phyloP scores from a whole-genome alignment of 35 echinoderm and acorn worm genomes.

The Ophioderma brevispina region DNA sequence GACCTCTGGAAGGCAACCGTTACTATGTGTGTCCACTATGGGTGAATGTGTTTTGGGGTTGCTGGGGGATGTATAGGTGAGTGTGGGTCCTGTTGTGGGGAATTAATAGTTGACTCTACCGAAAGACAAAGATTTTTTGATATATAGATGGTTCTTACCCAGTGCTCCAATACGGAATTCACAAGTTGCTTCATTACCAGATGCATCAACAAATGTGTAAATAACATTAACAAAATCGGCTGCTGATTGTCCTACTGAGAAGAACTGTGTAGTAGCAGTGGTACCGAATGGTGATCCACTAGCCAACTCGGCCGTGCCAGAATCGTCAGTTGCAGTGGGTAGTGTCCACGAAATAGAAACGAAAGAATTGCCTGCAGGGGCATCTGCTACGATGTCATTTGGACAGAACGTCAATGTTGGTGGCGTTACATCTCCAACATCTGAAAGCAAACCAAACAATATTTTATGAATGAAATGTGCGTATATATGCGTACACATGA shows the following conservation, averaged over 20 bases:
- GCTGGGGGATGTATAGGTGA: too few relatives aligned
- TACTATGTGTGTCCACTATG: too few relatives aligned
- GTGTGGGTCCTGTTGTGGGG: too few relatives aligned
- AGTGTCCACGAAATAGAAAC: background rate
- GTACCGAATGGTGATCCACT: background rate
- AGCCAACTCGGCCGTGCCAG: background rate
- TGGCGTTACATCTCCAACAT: background rate
- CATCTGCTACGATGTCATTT: background rate
- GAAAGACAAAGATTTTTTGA: too few relatives aligned
- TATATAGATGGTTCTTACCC: too few relatives aligned
- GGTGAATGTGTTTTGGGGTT: too few relatives aligned
- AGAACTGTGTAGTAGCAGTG: background rate
- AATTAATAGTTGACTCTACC: too few relatives aligned
- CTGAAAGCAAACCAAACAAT: too few relatives aligned
- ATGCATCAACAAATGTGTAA: background rate
- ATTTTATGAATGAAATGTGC: too few relatives aligned
- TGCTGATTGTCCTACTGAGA: background rate
- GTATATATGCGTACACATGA: too few relatives aligned
- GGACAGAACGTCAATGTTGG: background rate
- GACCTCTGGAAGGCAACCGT: too few relatives aligned
- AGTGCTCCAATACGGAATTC: background rate
- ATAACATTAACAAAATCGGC: background rate
- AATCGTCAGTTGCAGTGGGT: background rate
- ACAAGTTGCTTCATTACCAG: background rate
- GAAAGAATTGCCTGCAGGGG: background rate